Percentiles rank a stretch among this genome's conserved stretches.
phyloP scores from a whole-genome alignment of 1,140 invertebrate species.

The Scaptomyza montana region DNA sequence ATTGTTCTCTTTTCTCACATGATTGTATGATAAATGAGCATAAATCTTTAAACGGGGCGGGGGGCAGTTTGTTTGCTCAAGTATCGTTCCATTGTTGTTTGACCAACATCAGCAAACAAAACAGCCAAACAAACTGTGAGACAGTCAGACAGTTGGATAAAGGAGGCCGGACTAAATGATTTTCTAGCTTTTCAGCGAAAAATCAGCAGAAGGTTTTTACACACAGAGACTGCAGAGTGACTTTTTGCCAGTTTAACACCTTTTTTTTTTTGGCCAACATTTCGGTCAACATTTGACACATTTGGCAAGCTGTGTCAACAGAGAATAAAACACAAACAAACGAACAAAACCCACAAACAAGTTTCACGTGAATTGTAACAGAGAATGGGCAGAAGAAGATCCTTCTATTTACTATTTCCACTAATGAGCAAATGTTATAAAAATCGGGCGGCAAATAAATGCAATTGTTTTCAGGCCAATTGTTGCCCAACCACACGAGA shows the following conservation, averaged over 20 bases:
- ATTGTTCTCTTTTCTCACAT: slow-evolving; percentile 25
- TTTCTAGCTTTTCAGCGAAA: slow-evolving; percentile 76
- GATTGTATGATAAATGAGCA: slow-evolving; percentile 65
- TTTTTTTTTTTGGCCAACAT: slow-evolving; percentile 35
- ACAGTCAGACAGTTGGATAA: slow-evolving; percentile 3
- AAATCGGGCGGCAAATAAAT: slow-evolving; percentile 46
- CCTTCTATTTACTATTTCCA: slow-evolving; percentile 75
- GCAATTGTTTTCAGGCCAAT: slow-evolving; percentile 65
- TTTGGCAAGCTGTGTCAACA: slow-evolving; percentile 78
- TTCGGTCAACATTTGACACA: slow-evolving; percentile 20
- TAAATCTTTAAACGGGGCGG: slow-evolving; percentile 21
- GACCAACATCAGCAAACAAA: slow-evolving; percentile 24
- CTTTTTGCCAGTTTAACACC: slow-evolving; percentile 83
- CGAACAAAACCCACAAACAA: slow-evolving; percentile 62
- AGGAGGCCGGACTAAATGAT: slow-evolving; percentile 43
- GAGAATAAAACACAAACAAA: neutral
- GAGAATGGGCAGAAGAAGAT: slow-evolving; percentile 14
- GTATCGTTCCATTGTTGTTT: slow-evolving; percentile 44
- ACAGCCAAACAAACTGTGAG: no score
- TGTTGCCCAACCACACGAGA: slow-evolving; percentile 70
- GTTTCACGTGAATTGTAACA: slow-evolving; percentile 63
- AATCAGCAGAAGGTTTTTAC: slow-evolving; percentile 18
- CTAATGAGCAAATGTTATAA: slow-evolving; percentile 79
- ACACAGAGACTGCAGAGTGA: slow-evolving; percentile 36
- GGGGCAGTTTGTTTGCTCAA: slow-evolving; percentile 70